Percentiles rank a stretch among this genome's conserved stretches.
These are phyloP conservation scores for Ceuthmochares aereus DNA, from an alignment of 2,113 vertebrate species.

Conservation along the genomic window DNA sequence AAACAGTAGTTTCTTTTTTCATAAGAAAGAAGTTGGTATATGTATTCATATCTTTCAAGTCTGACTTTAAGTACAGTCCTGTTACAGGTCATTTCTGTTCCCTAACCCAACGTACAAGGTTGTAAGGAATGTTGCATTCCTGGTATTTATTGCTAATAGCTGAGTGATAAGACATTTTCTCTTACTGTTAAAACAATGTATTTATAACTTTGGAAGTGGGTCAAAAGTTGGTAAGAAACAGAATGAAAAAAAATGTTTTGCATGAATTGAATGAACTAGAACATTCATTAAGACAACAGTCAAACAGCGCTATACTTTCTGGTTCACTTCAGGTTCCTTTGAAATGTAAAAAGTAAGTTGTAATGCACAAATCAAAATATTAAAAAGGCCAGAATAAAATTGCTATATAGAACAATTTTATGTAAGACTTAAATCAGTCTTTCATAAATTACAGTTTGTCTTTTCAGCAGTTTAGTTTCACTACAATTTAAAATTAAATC, in stretches of 20 bases:
- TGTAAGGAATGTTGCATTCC: rapidly evolving
- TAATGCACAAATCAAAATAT: not conserved
- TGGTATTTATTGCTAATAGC: not conserved
- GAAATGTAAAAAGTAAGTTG: not conserved
- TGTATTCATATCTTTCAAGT: not conserved
- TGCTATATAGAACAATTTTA: not conserved
- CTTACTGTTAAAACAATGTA: not conserved
- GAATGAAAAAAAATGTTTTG: not conserved
- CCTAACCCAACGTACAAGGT: not conserved
- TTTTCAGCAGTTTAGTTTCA: not conserved
- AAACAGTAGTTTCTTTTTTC: not conserved
- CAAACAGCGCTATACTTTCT: not conserved
- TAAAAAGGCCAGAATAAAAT: not conserved
- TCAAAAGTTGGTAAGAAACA: not conserved
- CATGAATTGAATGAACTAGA: not conserved
- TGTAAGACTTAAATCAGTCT: not conserved
- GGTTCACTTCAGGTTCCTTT: not conserved
- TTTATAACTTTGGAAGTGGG: not conserved
- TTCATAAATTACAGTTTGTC: not conserved
- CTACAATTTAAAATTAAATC: not conserved
- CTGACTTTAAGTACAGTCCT: not conserved
- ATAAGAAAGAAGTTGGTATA: not conserved
- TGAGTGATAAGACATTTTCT: not conserved
- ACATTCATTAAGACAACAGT: not conserved
- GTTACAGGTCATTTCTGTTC: not conserved